Evolutionary conservation across 2,888 invertebrate genomes (phyloP).

Genomic region (Trichacis sp.): DNA sequence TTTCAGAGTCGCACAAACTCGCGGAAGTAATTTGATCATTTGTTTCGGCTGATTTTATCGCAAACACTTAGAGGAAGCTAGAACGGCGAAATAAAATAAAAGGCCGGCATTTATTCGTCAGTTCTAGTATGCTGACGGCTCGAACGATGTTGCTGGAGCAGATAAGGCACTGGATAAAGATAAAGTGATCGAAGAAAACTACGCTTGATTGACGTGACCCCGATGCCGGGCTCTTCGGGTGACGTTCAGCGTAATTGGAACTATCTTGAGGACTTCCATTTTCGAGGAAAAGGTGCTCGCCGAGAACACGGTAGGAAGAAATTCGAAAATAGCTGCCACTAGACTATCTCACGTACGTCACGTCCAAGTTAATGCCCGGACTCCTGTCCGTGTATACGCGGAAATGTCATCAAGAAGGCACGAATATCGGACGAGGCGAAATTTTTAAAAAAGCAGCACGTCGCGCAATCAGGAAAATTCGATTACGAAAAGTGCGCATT

Average conservation of each 20-base stretch:
- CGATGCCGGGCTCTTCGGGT: slow-evolving; percentile 47
- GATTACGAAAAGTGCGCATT: background rate
- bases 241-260: slow-evolving; percentile 57
- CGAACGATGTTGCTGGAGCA: slow-evolving; percentile 31
- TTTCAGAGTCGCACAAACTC: background rate
- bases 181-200: slow-evolving; percentile 40
- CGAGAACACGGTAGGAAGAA: slow-evolving; percentile 40
- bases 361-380: slow-evolving; percentile 39
- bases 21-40: background rate
- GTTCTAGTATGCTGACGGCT: slow-evolving; percentile 23
- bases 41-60: slow-evolving; percentile 5
- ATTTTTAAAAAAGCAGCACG: background rate
- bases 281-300: slow-evolving; percentile 45
- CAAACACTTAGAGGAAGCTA: slow-evolving; percentile 9
- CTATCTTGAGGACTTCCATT: slow-evolving; percentile 49
- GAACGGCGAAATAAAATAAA: slow-evolving; percentile 16
- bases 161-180: slow-evolving; percentile 39
- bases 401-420: background rate
- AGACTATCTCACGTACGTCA: slow-evolving; percentile 42
- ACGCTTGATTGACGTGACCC: slow-evolving; percentile 56
- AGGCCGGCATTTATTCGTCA: slow-evolving; percentile 10
- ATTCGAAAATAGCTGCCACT: slow-evolving; percentile 45
- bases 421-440: background rate
- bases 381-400: slow-evolving; percentile 26
- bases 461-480: background rate